Base-by-base conservation (phyloP, 2,797 vertebrate genomes). In the Emys orbicularis region DNA sequence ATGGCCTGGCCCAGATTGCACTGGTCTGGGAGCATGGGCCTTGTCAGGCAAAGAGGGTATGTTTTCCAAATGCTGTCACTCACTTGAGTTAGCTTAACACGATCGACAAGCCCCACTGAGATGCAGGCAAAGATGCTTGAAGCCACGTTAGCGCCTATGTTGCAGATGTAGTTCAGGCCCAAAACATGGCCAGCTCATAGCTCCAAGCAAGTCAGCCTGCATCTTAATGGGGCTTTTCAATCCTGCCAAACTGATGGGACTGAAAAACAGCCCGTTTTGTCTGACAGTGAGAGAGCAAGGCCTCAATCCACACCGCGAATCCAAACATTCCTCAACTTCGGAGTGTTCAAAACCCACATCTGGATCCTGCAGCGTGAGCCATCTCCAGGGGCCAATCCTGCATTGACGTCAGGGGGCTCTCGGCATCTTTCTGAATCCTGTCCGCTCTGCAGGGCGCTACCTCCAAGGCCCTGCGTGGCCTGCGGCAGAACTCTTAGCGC, bases 101-200 rank as follows among this genome's bases (percentile, higher is more conserved):
- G 29, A 61, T 15, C 31, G 29, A 61, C 31, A 16, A 16, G n/a
- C n/a, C 65, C n/a, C n/a, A 18, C 8, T 9, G 16, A 19, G n/a
- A 21, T 2, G 34, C 19, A 21, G 56, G 56, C 27, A 5, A 16
- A n/a, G 4, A 2, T 8, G 1, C 15, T 15, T 65, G 61, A 34
- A 65, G 65, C n/a, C 18, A 31, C 57, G 2, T 59, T 31, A 31
- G 57, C 29, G 15, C 1, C 31, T 31, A 19, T 21, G 61, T 5
- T 19, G 61, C 34, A 16, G 31, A n/a, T 31, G 15, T 18, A 9
- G 4, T 16, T 65, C 16, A 11, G n/a, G 65, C 18, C 18, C 5
- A 37, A 68, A 65, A 21, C 18, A 8, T 21, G n/a, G 65, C 18
- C 9, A 68, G n/a, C n/a, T 19, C 18, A 19, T 3, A 21, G 19